A percentile compares a stretch with the other conserved stretches of the same genome.
These are phyloP conservation scores for Mylabris sibirica DNA, from an alignment of 2,888 invertebrate genomes.

Conservation along the genomic window DNA sequence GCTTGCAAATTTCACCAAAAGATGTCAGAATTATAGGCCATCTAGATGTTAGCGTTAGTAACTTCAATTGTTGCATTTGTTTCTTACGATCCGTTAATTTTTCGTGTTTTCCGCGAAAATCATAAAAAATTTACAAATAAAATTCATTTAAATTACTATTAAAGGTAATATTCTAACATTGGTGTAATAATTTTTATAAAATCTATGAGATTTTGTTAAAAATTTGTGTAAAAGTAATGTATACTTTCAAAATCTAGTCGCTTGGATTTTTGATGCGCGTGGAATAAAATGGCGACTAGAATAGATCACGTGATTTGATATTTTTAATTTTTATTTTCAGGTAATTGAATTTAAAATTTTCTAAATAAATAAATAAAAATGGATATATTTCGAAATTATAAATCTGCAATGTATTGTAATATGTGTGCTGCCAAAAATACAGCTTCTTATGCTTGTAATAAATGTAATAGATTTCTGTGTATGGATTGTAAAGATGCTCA, in stretches of 20 bases:
- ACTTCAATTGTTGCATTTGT: not conserved
- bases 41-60: not conserved
- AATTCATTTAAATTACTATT: not conserved
- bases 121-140: not conserved
- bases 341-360: not conserved
- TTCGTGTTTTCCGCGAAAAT: not conserved
- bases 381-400: not conserved
- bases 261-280: not conserved
- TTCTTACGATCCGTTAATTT: not conserved
- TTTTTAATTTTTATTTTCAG: not conserved
- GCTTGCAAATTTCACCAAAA: not conserved
- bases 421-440: slow-evolving; percentile 60
- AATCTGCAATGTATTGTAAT: not conserved
- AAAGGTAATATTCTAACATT: not conserved
- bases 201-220: not conserved
- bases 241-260: not conserved
- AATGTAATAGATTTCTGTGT: slow-evolving; percentile 93
- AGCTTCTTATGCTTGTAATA: slow-evolving; percentile 76
- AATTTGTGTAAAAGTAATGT: not conserved
- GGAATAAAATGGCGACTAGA: slow-evolving; percentile 1
- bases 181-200: not conserved
- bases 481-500: slow-evolving; percentile 94
- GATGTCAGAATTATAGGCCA: not conserved
- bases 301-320: not conserved
- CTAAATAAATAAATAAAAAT: not conserved